Base-by-base conservation (phyloP, 2,888 invertebrate genomes). In the Lepidochitona cinerea region DNA sequence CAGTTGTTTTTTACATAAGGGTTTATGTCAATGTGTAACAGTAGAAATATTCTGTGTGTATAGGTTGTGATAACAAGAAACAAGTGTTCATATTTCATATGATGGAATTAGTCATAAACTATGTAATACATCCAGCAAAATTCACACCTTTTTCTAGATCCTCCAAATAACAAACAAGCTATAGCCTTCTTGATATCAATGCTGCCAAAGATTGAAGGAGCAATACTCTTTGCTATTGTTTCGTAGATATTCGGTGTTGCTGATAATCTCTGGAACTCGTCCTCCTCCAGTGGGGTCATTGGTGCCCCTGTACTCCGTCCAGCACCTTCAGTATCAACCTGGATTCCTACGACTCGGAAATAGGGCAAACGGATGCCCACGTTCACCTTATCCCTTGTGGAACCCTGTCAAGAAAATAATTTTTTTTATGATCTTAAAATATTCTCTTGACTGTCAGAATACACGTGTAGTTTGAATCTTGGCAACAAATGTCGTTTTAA, bases 151-250 rank as follows among this genome's bases (percentile, higher is more conserved):
- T 93, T 93, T 49, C 93, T 87, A 0, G 92, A 92, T 92, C 96
- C 99, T 83, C 98, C 98, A 92, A 99, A 98, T 52, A 99, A 92
- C 76, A 99, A 92, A 85, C 97, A 96, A 14, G 97, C 96, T 73
- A 99, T 97, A 1, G 99, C 97, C 91, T 97, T 99, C 91, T 99
- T 99, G 83, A 99, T 97, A 89, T 99, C 99, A 0, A 92, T 90
- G 29, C 95, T 95, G 0, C 99, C 99, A 89, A 94, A 99, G 80
- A 99, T 99, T 81, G 98, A 98, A 0, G 99, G 99, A 0, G 99
- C 99, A 85, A 99, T 95, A 68, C 97, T 98, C 83, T 93, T 94
- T 0, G 97, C 93, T 73, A 99, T 93, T 72, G 95, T 93, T 1
- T 99, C 97, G 88, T 97, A 97, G 66, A 98, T 93, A 89, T 97